A percentile compares a stretch with the other conserved stretches of the same genome.
phyloP scores from a whole-genome alignment of 2,888 invertebrate genomes.

The Meiosimyza platycephala region DNA sequence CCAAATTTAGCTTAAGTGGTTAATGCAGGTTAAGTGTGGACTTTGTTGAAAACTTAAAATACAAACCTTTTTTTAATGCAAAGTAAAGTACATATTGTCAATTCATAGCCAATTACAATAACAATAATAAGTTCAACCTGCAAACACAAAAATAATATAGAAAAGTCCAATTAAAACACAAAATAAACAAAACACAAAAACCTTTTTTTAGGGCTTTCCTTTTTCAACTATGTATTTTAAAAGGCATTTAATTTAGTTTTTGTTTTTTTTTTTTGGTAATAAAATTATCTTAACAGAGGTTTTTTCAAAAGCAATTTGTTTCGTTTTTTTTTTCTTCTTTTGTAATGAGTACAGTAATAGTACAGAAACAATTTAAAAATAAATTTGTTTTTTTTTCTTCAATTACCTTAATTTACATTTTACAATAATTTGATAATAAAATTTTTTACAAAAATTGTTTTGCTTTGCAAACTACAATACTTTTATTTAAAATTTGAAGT shows the following conservation, averaged over 20 bases:
- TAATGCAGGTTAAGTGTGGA: background rate
- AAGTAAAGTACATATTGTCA: no score
- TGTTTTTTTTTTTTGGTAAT: conserved; percentile 26
- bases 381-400: conserved; percentile 1
- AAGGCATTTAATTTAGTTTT: conserved; percentile 20
- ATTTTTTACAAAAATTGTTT: conserved; percentile 8
- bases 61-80: conserved; percentile 10
- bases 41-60: background rate
- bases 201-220: conserved; percentile 27
- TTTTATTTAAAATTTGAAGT: background rate
- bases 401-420: background rate
- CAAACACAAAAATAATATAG: background rate
- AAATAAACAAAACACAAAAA: conserved; percentile 33
- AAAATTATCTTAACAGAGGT: conserved; percentile 17
- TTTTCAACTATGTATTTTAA: conserved; percentile 16
- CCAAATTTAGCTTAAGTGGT: background rate
- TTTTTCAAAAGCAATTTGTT: conserved; percentile 25
- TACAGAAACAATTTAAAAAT: background rate
- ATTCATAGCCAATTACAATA: background rate
- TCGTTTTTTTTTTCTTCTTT: conserved; percentile 30
- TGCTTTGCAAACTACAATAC: conserved; percentile 28
- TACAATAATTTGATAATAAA: conserved; percentile 9
- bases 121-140: background rate
- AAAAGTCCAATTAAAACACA: conserved; percentile 26
- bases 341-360: background rate